Evolutionary conservation across 1,140 invertebrate species (phyloP).

Genomic region (Zelostemma sp.): DNA sequence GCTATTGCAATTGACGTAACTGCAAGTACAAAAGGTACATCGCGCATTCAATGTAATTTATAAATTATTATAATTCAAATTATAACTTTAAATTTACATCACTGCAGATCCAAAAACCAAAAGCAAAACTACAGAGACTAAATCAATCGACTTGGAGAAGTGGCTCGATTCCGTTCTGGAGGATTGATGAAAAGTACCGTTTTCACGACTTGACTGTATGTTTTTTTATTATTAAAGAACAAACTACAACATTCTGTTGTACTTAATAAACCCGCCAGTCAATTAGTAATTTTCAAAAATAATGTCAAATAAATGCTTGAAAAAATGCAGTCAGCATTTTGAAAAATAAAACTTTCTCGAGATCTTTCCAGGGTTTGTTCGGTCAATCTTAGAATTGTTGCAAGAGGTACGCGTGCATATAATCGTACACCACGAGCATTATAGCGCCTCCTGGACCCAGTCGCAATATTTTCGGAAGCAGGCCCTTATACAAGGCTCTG

Average conservation of each 20-base stretch:
- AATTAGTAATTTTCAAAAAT: background rate
- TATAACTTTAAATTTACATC: background rate
- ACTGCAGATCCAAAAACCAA: conserved; percentile 44
- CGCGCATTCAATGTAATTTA: conserved; percentile 26
- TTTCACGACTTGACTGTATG: conserved; percentile 14
- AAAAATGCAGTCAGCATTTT: conserved; percentile 21
- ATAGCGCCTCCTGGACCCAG: conserved; percentile 93
- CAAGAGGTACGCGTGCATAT: conserved; percentile 78
- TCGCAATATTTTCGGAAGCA: conserved; percentile 90
- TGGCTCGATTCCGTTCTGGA: conserved; percentile 62
- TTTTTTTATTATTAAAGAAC: conserved; percentile 14
- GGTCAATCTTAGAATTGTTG: conserved; percentile 21
- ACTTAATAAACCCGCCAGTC: background rate
- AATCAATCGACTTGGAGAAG: conserved; percentile 62
- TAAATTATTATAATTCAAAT: conserved; percentile 3
- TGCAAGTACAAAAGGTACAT: background rate
- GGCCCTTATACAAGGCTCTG: conserved; percentile 89
- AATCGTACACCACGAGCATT: conserved; percentile 89
- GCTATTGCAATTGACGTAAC: background rate
- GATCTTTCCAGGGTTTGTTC: conserved; percentile 16
- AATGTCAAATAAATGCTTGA: conserved; percentile 24
- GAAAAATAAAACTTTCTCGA: conserved; percentile 1
- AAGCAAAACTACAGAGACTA: conserved; percentile 28
- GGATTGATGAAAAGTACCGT: conserved; percentile 41
- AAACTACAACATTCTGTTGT: conserved; percentile 10